phyloP scores from a whole-genome alignment of 2,113 vertebrate species.

The Poicephalus gulielmi region DNA sequence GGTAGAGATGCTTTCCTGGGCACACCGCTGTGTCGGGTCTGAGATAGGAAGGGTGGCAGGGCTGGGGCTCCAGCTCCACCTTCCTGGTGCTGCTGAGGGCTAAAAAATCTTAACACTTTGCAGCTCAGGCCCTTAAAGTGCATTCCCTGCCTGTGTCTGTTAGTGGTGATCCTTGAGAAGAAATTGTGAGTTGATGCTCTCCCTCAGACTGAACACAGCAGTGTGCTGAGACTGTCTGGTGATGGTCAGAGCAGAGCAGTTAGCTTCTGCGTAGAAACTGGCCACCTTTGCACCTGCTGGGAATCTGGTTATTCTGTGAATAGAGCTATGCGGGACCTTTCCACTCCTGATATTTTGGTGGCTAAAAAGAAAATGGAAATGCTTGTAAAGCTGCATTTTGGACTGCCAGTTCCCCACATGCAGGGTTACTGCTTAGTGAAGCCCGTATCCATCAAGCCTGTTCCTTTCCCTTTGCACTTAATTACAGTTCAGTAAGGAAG shows the following conservation, averaged over 20 bases:
- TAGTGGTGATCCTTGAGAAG: not conserved
- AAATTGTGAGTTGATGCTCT: not conserved
- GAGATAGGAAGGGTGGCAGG: not conserved
- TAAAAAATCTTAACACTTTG: not conserved
- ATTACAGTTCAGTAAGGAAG: not conserved
- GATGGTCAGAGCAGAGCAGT: not conserved
- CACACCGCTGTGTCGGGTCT: not conserved
- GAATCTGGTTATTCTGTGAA: not conserved
- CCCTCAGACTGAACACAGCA: not conserved
- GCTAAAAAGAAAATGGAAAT: not conserved
- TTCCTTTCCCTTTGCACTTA: conserved; percentile 14
- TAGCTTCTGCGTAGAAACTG: not conserved
- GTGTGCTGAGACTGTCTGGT: not conserved
- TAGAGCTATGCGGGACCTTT: not conserved
- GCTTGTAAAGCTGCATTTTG: not conserved
- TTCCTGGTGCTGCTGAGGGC: not conserved
- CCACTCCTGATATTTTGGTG: not conserved
- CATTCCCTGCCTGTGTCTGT: not conserved
- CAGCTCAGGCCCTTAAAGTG: conserved; percentile 13
- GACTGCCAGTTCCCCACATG: not conserved
- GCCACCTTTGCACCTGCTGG: not conserved
- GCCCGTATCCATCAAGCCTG: not conserved
- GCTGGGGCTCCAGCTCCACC: not conserved
- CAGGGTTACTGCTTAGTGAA: not conserved
- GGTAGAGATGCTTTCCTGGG: not conserved